Evolutionary conservation across 1,140 invertebrate genomes (phyloP).

Genomic region (Lethrus apterus): DNA sequence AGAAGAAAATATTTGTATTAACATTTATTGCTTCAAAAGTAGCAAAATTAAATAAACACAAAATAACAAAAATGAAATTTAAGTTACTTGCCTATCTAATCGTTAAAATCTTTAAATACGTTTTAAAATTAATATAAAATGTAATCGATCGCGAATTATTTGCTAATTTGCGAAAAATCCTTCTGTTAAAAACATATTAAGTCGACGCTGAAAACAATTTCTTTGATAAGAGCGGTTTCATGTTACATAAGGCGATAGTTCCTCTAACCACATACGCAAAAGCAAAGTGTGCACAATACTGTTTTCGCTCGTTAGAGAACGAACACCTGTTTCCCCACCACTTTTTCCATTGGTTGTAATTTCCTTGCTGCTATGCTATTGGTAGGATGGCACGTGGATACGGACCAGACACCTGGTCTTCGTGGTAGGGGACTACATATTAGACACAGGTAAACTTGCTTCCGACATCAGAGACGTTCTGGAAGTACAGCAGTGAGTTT

Average conservation of each 20-base stretch:
- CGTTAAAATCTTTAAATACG: neutral
- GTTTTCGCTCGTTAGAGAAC: constrained; percentile 24
- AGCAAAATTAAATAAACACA: neutral
- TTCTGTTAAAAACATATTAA: neutral
- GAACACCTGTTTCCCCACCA: constrained; percentile 36
- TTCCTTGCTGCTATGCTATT: constrained; percentile 21
- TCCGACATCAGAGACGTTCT: constrained; percentile 21
- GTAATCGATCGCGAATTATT: neutral
- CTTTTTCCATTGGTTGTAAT: constrained; percentile 27
- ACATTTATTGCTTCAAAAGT: neutral
- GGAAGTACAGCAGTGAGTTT: neutral
- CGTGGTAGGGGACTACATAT: constrained; percentile 27
- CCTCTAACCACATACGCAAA: constrained; percentile 4
- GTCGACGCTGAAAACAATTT: neutral
- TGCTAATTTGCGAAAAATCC: neutral
- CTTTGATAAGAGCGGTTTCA: too few species aligned
- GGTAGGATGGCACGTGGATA: constrained; percentile 35
- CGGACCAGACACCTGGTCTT: constrained; percentile 13
- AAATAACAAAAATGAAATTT: neutral
- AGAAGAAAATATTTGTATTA: neutral
- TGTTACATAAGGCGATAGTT: neutral
- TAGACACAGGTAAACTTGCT: constrained; percentile 24
- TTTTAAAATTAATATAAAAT: neutral
- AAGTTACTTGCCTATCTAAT: neutral
- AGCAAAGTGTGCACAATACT: constrained; percentile 22